Evolutionary conservation across 2,888 invertebrate species (phyloP).

Genomic region (Blastobasis lacticolella): DNA sequence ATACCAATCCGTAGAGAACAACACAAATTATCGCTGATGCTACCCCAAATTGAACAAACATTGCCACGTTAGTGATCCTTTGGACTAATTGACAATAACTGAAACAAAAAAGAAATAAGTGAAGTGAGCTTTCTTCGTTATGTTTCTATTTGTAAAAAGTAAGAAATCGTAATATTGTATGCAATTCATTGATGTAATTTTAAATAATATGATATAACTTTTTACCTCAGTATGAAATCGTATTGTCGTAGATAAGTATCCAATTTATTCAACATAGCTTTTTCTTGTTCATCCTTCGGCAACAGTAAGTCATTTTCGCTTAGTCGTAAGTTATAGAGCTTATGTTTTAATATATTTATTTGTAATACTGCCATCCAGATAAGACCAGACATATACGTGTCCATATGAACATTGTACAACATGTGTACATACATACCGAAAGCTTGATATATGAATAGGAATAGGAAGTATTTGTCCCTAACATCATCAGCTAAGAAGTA

Average conservation of each 20-base stretch:
- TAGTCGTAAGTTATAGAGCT: constrained; percentile 31
- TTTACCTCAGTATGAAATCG: constrained; percentile 37
- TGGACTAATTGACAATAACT: constrained; percentile 41
- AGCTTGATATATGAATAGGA: constrained; percentile 43
- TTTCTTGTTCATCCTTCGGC: constrained; percentile 11
- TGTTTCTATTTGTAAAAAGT: not conserved
- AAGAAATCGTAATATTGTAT: not conserved
- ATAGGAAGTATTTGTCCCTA: constrained; percentile 31
- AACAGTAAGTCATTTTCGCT: constrained; percentile 13
- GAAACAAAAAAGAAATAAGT: constrained; percentile 9
- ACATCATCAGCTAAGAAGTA: constrained; percentile 44
- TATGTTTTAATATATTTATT: constrained; percentile 35
- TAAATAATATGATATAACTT: not conserved
- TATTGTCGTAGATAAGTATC: constrained; percentile 36
- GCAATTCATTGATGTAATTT: not conserved
- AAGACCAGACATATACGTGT: constrained; percentile 45
- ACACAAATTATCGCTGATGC: constrained; percentile 46
- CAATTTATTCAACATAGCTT: constrained; percentile 18
- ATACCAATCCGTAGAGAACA: constrained; percentile 33
- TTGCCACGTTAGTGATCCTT: constrained; percentile 30
- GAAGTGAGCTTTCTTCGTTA: not conserved
- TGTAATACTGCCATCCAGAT: constrained; percentile 39
- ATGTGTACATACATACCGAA: constrained; percentile 49
- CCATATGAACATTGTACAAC: constrained; percentile 46
- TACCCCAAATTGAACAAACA: constrained; percentile 47